These are phyloP conservation scores for Microchrysa polita DNA, from an alignment of 2,888 invertebrate genomes.

Conservation along the genomic window DNA sequence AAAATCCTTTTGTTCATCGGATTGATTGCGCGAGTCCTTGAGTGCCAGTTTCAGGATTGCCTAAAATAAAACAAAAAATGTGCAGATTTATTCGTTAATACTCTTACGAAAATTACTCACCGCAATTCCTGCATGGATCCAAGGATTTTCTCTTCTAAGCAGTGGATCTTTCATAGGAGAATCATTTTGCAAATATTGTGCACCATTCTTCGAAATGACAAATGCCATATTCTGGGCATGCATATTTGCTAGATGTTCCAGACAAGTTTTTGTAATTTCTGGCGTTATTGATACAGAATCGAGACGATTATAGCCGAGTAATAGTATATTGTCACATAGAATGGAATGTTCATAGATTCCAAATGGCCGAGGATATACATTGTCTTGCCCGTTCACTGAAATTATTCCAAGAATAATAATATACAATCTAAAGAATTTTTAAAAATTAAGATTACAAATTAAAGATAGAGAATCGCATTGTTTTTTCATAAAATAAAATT, in stretches of 20 bases:
- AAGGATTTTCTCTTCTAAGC: conserved; percentile 15
- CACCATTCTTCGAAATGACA: not conserved
- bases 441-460: too few species aligned
- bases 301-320: not conserved
- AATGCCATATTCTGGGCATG: conserved; percentile 10
- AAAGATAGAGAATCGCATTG: too few species aligned
- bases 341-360: not conserved
- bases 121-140: conserved; percentile 36
- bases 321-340: conserved; percentile 6
- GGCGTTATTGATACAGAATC: not conserved
- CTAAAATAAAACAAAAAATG: conserved; percentile 46
- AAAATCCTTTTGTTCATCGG: conserved; percentile 48
- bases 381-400: not conserved
- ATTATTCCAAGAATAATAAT: too few species aligned
- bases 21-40: conserved; percentile 10
- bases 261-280: not conserved
- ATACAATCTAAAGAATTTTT: too few species aligned
- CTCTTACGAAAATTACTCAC: conserved; percentile 18
- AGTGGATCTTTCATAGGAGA: not conserved
- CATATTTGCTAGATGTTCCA: not conserved
- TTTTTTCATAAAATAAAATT: too few species aligned
- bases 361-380: conserved; percentile 17
- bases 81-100: not conserved
- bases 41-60: conserved; percentile 54
- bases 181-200: not conserved